phyloP scores from a whole-genome alignment of 2,797 vertebrate species.

The Xenentodon cancila region DNA sequence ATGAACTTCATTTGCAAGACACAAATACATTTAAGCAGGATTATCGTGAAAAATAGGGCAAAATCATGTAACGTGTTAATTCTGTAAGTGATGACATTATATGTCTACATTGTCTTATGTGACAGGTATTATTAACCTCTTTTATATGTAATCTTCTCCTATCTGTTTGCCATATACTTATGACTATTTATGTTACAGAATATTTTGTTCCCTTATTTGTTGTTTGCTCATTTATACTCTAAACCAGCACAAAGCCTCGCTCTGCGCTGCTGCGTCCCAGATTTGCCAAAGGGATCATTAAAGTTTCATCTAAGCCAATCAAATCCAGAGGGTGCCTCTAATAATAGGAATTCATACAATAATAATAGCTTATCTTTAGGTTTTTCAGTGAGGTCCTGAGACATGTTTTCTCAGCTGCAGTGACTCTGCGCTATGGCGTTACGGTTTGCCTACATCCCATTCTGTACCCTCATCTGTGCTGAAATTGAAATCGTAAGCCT shows the following conservation, averaged over 20 bases:
- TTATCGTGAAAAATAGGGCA: too few species aligned
- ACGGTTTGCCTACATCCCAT: conserved; percentile 12
- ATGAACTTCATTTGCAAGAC: too few species aligned
- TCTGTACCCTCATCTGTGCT: background rate
- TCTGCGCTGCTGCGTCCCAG: conserved; percentile 22
- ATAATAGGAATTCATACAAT: conserved; percentile 56
- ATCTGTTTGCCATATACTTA: too few species aligned
- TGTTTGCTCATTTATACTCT: conserved; percentile 5
- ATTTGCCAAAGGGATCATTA: conserved; percentile 47
- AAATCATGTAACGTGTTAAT: too few species aligned
- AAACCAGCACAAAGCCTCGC: conserved; percentile 2
- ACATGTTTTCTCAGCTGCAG: background rate
- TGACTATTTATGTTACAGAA: background rate
- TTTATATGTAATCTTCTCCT: too few species aligned
- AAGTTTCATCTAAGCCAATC: conserved; percentile 60
- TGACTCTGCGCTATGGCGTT: too few species aligned
- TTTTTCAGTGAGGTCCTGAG: conserved; percentile 13
- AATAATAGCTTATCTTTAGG: conserved; percentile 34
- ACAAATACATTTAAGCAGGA: too few species aligned
- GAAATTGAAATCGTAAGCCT: background rate
- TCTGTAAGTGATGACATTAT: too few species aligned
- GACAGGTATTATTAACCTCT: too few species aligned
- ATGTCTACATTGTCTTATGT: too few species aligned
- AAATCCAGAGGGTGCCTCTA: conserved; percentile 33
- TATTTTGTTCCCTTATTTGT: conserved; percentile 18